phyloP scores from a whole-genome alignment of 2,797 vertebrate genomes.

The Lepus townsendii region DNA sequence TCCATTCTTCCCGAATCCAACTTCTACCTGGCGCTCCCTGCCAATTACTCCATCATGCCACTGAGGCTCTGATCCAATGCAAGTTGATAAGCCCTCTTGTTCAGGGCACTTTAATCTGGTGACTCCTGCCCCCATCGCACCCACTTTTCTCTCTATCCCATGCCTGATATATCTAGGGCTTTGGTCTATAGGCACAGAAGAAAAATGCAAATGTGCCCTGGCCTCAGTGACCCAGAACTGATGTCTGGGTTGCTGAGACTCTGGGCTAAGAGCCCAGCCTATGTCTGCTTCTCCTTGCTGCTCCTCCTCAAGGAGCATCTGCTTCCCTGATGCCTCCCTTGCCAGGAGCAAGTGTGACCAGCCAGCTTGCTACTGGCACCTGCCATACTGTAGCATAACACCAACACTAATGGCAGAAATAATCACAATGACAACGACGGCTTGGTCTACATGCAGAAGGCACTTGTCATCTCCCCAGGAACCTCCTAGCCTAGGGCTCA shows the following conservation, averaged over 20 bases:
- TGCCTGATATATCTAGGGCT: background rate
- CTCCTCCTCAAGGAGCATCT: slow-evolving; percentile 65
- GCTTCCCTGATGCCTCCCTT: slow-evolving; percentile 57
- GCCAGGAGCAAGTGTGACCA: slow-evolving; percentile 61
- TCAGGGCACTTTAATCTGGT: background rate
- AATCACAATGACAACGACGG: slow-evolving; percentile 71
- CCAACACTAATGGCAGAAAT: slow-evolving; percentile 76
- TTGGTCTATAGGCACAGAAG: background rate
- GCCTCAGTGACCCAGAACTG: background rate
- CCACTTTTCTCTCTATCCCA: background rate
- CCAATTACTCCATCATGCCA: background rate
- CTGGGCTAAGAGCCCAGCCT: slow-evolving; percentile 36
- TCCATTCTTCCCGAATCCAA: background rate
- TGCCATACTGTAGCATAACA: slow-evolving; percentile 71
- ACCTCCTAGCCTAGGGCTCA: slow-evolving; percentile 68
- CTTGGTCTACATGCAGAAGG: slow-evolving; percentile 67
- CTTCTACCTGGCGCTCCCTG: background rate
- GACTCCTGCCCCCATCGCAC: background rate
- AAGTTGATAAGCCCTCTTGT: background rate
- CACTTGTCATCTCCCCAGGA: slow-evolving; percentile 72
- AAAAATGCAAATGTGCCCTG: background rate
- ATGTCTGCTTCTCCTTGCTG: slow-evolving; percentile 43
- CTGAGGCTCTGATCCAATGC: slow-evolving; percentile 9
- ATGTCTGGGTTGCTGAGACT: slow-evolving; percentile 11
- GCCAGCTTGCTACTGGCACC: slow-evolving; percentile 73